Base-by-base conservation (phyloP, 2,113 vertebrate genomes). In the Micronycteris hirsuta region DNA sequence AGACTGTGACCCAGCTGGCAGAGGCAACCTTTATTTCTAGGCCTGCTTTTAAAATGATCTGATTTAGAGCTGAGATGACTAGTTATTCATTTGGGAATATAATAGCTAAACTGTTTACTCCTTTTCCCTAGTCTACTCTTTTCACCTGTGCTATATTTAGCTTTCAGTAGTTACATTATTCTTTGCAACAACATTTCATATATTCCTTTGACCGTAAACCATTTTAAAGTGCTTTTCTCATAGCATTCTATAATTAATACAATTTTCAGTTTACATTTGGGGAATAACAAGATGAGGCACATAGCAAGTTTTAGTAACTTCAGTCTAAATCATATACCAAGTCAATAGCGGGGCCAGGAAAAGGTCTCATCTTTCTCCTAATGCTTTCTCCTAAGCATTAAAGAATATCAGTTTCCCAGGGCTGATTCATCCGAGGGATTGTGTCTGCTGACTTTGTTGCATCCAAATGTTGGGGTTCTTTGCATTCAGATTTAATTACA, bases 401-500 rank as follows among this genome's bases (percentile, higher is more conserved):
- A 58, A 38, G 15, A 70, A 4, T 77, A 82, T 89, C 63, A 11
- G 11, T 93, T 89, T 93, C n/a, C 63, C 43, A 76, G 65, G 19
- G 17, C 49, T 41, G 54, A 90, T 63, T 96, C 74, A 47, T 90
- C 80, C 43, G 68, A 92, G 43, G 52, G 45, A 68, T 87, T 89
- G 71, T 95, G 41, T 85, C 58, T 94, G 36, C 85, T 88, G 61
- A 86, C 70, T 91, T 95, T 77, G 38, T 91, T 61, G 80, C 80
- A 67, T 92, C 70, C 28, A 86, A 92, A 90, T 54, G 7, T 86
- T 94, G 58, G 54, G 58, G 6, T 92, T 93, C 77, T 47, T 91
- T 96, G 68, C 10, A 22, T 58, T 93, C 38, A n/a, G 73, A 80
- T 96, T 91, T 95, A 95, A 97, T 97, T 96, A 86, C 82, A 89